Base-by-base conservation (phyloP, 1,140 invertebrate species). In the Wasmannia auropunctata region DNA sequence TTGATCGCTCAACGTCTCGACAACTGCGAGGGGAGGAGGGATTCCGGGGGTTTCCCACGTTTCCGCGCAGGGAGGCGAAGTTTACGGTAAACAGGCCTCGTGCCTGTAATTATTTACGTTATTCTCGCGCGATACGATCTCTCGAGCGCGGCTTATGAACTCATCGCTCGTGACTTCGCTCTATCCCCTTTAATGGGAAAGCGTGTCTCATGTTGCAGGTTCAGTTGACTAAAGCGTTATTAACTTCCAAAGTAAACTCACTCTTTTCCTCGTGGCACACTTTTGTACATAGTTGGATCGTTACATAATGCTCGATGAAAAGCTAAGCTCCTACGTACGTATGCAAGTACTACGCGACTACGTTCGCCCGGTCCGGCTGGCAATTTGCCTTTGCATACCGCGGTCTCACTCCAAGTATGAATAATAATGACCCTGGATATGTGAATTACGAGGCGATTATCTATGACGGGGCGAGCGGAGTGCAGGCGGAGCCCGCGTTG, bases 361-460 rank as follows among this genome's bases (percentile, higher is more conserved):
- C 70, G 86, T 89, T 85, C 80, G 88, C 62, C n/a, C 22, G 65
- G 69, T 67, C 75, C 58, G 72, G 60, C 62, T 90, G 89, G 89
- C 89, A 90, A 87, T 90, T 90, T 90, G 89, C 89, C 89, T 89
- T 72, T 28, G 85, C 79, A 76, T 79, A 89, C 72, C 69, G 85
- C 51, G 79, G 37, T 90, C 86, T 87, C 88, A 49, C 77, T 87
- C 85, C 10, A 89, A 87, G 86, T 90, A 89, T 90, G 89, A 90
- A 90, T 89, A 90, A 90, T 90, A 90, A 90, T 87, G 79, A 90
- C 54, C 67, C 74, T 85, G 74, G 85, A 90, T 90, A 90, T 85
- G 80, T 90, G 89, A 90, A 90, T 90, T 90, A 90, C 81, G 88
- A 87, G 89, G 86, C 89, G 89, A 90, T 90, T 90, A 90, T 90